phyloP scores from a whole-genome alignment of 2,888 invertebrate species.

The Elegia similella region DNA sequence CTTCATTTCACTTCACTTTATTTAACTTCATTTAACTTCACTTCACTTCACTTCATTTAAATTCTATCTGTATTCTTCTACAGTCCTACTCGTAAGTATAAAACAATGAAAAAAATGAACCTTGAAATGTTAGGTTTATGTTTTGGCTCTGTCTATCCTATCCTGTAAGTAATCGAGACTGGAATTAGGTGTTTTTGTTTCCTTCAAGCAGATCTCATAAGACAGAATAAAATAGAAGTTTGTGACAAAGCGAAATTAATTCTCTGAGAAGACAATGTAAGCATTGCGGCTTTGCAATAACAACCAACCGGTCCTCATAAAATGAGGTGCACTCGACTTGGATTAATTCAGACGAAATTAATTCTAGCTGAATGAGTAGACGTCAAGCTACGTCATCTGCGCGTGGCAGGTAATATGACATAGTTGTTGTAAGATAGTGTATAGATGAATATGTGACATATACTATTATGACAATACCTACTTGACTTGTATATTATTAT shows the following conservation, averaged over 20 bases:
- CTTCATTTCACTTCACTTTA: no score
- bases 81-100: no score
- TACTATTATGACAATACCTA: no score
- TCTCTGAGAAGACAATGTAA: constrained; percentile 43
- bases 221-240: constrained; percentile 25
- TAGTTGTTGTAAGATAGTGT: no score
- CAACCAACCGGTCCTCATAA: constrained; percentile 53
- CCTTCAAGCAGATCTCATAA: constrained; percentile 2
- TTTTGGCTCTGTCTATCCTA: no score
- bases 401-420: constrained; percentile 25
- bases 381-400: constrained; percentile 37
- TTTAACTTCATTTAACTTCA: no score
- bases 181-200: not conserved
- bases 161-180: not conserved
- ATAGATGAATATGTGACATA: no score
- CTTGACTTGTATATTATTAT: no score
- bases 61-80: no score
- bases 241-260: constrained; percentile 43
- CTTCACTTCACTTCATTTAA: no score
- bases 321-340: constrained; percentile 43
- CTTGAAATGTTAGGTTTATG: no score
- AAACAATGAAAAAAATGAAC: no score
- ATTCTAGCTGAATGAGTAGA: constrained; percentile 43
- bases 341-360: constrained; percentile 55
- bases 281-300: constrained; percentile 49